Evolutionary conservation across 2,888 invertebrate genomes (phyloP).

Genomic region (Abscondita cerata): DNA sequence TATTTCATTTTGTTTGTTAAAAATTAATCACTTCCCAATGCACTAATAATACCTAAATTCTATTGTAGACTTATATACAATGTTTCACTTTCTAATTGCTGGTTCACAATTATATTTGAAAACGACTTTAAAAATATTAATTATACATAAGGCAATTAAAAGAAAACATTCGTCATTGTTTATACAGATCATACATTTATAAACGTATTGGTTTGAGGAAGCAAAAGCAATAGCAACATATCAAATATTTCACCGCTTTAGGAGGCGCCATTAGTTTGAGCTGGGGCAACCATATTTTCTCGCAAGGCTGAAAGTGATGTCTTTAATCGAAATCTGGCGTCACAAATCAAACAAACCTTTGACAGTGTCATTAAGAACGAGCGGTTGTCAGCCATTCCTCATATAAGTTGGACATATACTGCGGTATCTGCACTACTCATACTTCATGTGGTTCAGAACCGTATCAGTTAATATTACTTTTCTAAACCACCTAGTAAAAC

Average conservation of each 20-base stretch:
- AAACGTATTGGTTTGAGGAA: conserved; percentile 4
- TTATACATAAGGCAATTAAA: too few species aligned
- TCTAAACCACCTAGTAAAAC: neutral
- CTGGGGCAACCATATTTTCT: conserved; percentile 54
- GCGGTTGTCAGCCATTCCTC: conserved; percentile 58
- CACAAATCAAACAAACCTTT: conserved; percentile 60
- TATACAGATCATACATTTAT: conserved; percentile 3
- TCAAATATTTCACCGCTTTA: conserved; percentile 38
- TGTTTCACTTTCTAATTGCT: too few species aligned
- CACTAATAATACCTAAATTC: too few species aligned
- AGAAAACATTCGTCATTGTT: too few species aligned
- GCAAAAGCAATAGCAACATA: conserved; percentile 31
- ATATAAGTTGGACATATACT: conserved; percentile 43
- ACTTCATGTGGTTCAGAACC: conserved; percentile 23
- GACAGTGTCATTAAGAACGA: conserved; percentile 60
- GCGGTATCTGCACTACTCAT: conserved; percentile 28
- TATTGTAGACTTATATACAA: too few species aligned
- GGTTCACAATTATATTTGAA: too few species aligned
- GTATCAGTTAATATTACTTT: conserved; percentile 8
- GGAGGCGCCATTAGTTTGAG: conserved; percentile 42
- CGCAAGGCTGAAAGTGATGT: conserved; percentile 58
- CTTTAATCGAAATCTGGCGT: conserved; percentile 59
- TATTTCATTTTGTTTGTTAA: too few species aligned
- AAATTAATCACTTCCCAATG: too few species aligned
- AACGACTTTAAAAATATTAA: too few species aligned